Percentiles rank a stretch among this genome's conserved stretches.
Conservation (phyloP, 2,113 vertebrate genomes). For the rat (Rattus norvegicus) region DNA sequence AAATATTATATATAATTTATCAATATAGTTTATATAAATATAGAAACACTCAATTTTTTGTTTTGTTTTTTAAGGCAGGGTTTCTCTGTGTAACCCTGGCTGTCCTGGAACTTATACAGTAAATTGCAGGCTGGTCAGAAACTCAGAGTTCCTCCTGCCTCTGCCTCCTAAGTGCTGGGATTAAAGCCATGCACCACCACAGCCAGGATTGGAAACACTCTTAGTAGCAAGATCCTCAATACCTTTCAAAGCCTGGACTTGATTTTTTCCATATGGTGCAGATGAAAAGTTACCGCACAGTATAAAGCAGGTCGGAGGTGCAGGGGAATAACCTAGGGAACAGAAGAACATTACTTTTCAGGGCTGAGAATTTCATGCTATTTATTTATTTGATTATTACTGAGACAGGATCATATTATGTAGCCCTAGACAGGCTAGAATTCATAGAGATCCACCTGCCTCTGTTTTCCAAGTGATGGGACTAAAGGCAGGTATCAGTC, state of each 20-base stretch:
- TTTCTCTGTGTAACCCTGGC: not conserved
- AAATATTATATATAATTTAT: conserved; percentile 49
- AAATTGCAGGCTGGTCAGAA: not conserved
- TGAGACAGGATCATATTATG: not conserved
- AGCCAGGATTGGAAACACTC: not conserved
- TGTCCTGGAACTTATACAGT: not conserved
- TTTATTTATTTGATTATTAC: not conserved
- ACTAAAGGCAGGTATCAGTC: not conserved
- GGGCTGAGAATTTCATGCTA: not conserved
- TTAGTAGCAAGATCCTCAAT: conserved; percentile 45
- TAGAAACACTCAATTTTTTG: conserved; percentile 4
- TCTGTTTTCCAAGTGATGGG: no score
- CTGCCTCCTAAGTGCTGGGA: not conserved
- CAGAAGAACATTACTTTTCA: conserved; percentile 15
- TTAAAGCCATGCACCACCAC: not conserved
- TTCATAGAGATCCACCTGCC: not conserved
- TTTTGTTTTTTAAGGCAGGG: not conserved
- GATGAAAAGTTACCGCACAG: conserved; percentile 98
- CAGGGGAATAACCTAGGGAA: conserved; percentile 93
- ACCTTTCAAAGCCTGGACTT: conserved; percentile 96
- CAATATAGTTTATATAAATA: conserved; percentile 38
- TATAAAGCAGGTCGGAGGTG: conserved; percentile 98
- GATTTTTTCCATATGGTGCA: conserved; percentile 94
- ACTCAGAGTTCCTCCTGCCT: not conserved
- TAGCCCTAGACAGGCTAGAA: no score